A percentile compares a stretch with the other conserved stretches of the same genome.
phyloP scores from a whole-genome alignment of 2,113 vertebrate genomes.

The Strigops habroptila region DNA sequence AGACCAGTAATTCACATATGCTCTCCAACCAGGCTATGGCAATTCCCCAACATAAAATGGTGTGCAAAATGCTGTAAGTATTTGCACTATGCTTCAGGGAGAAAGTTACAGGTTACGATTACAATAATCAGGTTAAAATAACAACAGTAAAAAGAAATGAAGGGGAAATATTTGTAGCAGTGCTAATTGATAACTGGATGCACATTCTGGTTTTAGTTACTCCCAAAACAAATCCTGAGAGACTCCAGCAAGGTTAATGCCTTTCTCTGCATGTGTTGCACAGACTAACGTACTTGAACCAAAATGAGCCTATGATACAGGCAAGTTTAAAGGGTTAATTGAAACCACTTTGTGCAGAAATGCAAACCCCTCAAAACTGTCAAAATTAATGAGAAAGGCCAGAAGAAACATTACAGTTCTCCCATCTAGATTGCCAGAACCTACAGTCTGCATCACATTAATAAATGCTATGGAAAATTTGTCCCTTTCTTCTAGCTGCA shows the following conservation, averaged over 20 bases:
- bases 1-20: background rate
- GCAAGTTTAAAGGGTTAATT: constrained; percentile 9
- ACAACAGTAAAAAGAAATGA: background rate
- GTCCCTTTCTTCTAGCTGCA: background rate
- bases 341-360: constrained; percentile 32
- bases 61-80: background rate
- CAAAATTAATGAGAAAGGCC: constrained; percentile 61
- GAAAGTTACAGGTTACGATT: background rate
- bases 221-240: background rate
- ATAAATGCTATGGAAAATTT: background rate
- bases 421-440: constrained; percentile 31
- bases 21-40: background rate
- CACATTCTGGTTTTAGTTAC: background rate
- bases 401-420: constrained; percentile 41
- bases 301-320: background rate
- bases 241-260: background rate
- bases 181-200: background rate
- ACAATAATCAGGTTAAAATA: background rate
- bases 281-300: background rate
- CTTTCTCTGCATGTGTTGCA: background rate
- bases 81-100: background rate
- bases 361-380: constrained; percentile 59
- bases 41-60: background rate
- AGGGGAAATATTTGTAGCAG: background rate
- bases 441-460: background rate